A percentile compares a stretch with the other conserved stretches of the same genome.
Conservation (phyloP, 2,888 invertebrate species). For the Drosophila sordidula region DNA sequence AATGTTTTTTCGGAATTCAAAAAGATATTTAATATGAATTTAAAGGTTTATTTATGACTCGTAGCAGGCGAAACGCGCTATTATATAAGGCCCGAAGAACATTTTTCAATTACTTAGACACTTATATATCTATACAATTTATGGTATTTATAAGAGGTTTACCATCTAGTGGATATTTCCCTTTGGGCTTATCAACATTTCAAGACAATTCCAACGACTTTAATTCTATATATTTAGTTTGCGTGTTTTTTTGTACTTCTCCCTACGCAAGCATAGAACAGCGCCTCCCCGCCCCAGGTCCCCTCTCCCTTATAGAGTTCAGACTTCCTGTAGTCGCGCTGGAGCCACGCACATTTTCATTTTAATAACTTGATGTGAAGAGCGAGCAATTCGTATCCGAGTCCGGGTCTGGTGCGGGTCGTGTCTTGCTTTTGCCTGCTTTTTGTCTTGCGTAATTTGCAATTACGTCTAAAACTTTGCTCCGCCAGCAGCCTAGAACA, state of each 20-base stretch:
- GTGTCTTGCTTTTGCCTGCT: conserved; percentile 3
- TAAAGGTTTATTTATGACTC: conserved; percentile 25
- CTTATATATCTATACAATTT: not conserved
- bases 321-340: conserved; percentile 43
- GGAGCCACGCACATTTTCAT: conserved; percentile 61
- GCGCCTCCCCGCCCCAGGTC: not conserved
- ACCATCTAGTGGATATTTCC: not conserved
- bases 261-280: conserved; percentile 12
- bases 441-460: conserved; percentile 68
- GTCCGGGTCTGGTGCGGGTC: not conserved
- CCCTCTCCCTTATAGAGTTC: not conserved
- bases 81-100: not conserved
- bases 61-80: not conserved
- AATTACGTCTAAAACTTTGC: conserved; percentile 57
- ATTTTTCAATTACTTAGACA: conserved; percentile 20
- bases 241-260: conserved; percentile 51
- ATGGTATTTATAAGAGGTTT: not conserved
- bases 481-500: conserved; percentile 15
- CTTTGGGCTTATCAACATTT: conserved; percentile 2
- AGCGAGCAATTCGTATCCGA: conserved; percentile 7
- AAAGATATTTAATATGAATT: conserved; percentile 27
- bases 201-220: conserved; percentile 20
- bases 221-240: conserved; percentile 53
- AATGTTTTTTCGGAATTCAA: conserved; percentile 4
- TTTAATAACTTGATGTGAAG: conserved; percentile 55